A percentile compares a stretch with the other conserved stretches of the same genome.
Conservation (phyloP, 2,113 vertebrate species). For the Pantherophis guttatus region DNA sequence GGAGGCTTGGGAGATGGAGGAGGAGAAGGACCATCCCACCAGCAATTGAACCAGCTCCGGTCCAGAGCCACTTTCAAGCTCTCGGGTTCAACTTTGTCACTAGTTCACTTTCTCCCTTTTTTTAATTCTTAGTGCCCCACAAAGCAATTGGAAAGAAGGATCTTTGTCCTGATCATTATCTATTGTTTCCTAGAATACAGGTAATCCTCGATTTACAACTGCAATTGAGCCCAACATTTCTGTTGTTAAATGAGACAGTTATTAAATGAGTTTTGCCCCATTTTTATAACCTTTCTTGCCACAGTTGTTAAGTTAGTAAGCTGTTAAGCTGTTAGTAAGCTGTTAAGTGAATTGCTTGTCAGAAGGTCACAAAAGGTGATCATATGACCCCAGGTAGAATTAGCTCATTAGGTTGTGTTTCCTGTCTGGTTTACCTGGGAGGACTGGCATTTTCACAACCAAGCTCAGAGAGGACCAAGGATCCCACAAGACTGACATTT, state of each 20-base stretch:
- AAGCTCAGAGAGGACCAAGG: background rate
- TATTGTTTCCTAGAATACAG: background rate
- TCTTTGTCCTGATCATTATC: background rate
- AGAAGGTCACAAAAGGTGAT: background rate
- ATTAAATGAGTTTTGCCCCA: background rate
- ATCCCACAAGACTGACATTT: background rate
- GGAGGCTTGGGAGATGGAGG: background rate
- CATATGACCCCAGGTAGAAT: background rate
- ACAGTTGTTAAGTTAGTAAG: background rate
- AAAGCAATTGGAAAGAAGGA: background rate
- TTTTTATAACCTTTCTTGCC: background rate
- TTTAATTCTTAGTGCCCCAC: background rate
- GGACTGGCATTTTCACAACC: background rate
- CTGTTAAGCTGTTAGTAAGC: too few relatives aligned
- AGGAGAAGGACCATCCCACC: background rate
- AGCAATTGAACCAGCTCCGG: background rate
- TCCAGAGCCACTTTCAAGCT: background rate
- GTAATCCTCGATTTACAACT: background rate
- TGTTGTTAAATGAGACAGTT: background rate
- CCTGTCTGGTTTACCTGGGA: background rate
- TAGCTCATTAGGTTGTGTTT: background rate
- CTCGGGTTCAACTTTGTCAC: background rate
- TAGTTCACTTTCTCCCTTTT: background rate
- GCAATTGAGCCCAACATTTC: background rate
- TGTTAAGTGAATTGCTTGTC: background rate